Conservation (phyloP, 2,888 invertebrate genomes). For the Gymnoscelis rufifasciata region DNA sequence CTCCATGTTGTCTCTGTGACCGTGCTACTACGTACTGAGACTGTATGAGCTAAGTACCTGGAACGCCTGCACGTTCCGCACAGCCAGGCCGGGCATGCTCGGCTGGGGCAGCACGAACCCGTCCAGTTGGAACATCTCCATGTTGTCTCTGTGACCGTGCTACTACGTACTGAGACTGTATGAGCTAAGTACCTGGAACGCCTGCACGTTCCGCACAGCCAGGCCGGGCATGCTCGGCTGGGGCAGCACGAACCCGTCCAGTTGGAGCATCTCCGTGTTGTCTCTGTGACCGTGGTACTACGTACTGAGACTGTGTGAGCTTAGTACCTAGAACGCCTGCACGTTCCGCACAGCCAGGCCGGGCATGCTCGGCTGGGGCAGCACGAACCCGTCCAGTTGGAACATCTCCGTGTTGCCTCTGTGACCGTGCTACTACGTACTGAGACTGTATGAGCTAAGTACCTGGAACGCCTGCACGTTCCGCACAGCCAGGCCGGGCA, state of each 20-base stretch:
- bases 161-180: not conserved
- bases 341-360: conserved; percentile 95
- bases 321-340: conserved; percentile 93
- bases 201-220: conserved; percentile 96
- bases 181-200: conserved; percentile 85
- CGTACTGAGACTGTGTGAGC: conserved; percentile 95
- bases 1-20: conserved; percentile 89
- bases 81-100: too few species aligned
- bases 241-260: conserved; percentile 95
- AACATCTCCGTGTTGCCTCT: conserved; percentile 94
- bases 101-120: conserved; percentile 85
- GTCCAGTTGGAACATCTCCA: conserved; percentile 94
- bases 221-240: conserved; percentile 91
- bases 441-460: conserved; percentile 91
- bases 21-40: not conserved
- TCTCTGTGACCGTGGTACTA: conserved; percentile 93
- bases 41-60: conserved; percentile 69
- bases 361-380: conserved; percentile 93
- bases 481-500: conserved; percentile 92
- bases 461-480: conserved; percentile 97
- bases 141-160: too few species aligned
- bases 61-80: conserved; percentile 87
- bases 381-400: conserved; percentile 94
- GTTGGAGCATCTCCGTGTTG: conserved; percentile 93
- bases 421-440: conserved; percentile 96